Evolutionary conservation across 2,797 vertebrate species (phyloP), one percentile per base, ranked within the genome.

Genomic region (Parauchenoglanis punctatus): DNA sequence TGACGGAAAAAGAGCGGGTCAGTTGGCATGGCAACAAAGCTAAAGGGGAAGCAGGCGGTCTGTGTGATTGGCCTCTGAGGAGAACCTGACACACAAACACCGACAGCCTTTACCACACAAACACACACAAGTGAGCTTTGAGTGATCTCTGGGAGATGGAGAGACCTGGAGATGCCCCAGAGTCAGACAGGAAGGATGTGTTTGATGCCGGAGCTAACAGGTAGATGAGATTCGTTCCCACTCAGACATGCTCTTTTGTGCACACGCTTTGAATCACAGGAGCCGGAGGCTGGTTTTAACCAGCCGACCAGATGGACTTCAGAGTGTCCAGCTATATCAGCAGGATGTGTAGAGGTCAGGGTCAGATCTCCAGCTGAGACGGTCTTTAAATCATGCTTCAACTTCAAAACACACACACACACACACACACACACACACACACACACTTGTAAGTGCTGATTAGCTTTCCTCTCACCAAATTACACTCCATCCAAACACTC

Each of bases 21-120:
- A 86, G 84, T 88, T 75, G 87, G 87, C 84, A 88, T 85, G 84
- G 87, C 87, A 88, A 85, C 84, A 86, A 88, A 88, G 84, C 84
- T 75, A 85, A 88, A 88, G 83, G 87, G 70, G 84, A 88, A 85
- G 84, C 84, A 72, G 28, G 84, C 87, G 52, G 80, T 67, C 78
- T 85, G 87, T 81, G 78, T 35, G 84, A 82, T 76, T 85, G 78
- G 70, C 78, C 84, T 77, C 78, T 28, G 84, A 82, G 84, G 77
- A 85, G 46, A 78, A 88, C 84, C 87, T 83, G 70, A 88, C 87
- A 83, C 87, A 76, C 77, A 68, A 76, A 85, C 83, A 76, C 81
- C 6, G 70, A 84, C 86, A 83, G 52, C 58, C 82, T 65, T 85
- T 52, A 54, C 82, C 76, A 85, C 56, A n/a, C 83, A 88, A 72